A percentile compares a stretch with the other conserved stretches of the same genome.
Conservation (phyloP, 2,888 invertebrate species). For the Megalurothrips usitatus region DNA sequence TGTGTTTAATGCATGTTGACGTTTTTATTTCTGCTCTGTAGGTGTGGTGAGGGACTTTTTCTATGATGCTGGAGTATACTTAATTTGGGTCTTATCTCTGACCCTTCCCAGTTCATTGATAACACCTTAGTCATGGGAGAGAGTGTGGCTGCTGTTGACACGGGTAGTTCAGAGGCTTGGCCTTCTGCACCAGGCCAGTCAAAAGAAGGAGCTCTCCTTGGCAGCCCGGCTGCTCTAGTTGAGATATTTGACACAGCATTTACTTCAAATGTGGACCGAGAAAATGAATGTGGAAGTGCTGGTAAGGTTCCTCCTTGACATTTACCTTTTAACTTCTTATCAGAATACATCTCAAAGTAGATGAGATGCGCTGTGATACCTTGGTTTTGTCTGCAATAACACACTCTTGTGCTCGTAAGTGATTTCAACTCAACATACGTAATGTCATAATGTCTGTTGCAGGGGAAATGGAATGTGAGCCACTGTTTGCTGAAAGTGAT, state of each 20-base stretch:
- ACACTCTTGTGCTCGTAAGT: too few species aligned
- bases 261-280: constrained; percentile 53
- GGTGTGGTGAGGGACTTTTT: too few species aligned
- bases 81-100: too few species aligned
- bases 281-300: constrained; percentile 39
- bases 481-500: constrained; percentile 61
- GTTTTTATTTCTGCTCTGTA: too few species aligned
- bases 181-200: constrained; percentile 40
- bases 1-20: too few species aligned
- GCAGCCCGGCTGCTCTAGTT: constrained; percentile 45
- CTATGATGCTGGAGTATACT: too few species aligned
- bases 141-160: neutral
- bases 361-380: too few species aligned
- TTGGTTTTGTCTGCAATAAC: too few species aligned
- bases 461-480: constrained; percentile 62
- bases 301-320: constrained; percentile 40
- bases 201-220: constrained; percentile 32
- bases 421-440: constrained; percentile 35
- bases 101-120: too few species aligned
- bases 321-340: neutral
- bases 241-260: constrained; percentile 62
- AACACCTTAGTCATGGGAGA: neutral
- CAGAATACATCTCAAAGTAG: neutral
- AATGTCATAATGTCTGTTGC: constrained; percentile 43
- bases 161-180: constrained; percentile 36